Conservation (phyloP, 2,797 vertebrate genomes). For the Thripadectes ignobilis region DNA sequence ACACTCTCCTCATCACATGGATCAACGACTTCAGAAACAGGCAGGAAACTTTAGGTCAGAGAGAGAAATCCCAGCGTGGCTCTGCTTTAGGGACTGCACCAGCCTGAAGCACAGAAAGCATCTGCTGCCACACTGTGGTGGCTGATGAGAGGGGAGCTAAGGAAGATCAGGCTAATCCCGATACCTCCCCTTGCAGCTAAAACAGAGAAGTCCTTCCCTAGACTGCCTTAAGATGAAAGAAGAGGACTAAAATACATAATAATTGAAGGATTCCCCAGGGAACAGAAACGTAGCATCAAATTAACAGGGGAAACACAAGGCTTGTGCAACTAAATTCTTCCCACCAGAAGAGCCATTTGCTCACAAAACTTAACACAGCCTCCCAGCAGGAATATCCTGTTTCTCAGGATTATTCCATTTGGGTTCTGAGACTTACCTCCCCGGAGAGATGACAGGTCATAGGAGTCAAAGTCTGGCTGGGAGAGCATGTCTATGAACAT, state of each 20-base stretch:
- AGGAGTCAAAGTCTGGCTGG: constrained; percentile 80
- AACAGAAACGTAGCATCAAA: neutral
- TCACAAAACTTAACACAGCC: neutral
- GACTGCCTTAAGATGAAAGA: neutral
- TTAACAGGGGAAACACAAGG: neutral
- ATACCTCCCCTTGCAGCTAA: neutral
- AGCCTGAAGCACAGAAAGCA: neutral
- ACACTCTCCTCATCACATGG: neutral
- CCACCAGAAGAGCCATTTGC: neutral
- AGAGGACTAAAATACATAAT: neutral
- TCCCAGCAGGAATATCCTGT: neutral
- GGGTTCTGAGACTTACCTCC: constrained; percentile 77
- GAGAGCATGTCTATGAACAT: constrained; percentile 91
- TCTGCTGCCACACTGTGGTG: constrained; percentile 63
- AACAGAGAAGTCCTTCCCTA: neutral
- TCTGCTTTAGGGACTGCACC: neutral
- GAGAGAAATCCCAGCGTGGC: neutral
- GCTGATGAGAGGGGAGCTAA: neutral
- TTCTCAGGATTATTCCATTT: neutral
- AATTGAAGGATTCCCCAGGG: neutral
- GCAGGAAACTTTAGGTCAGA: neutral
- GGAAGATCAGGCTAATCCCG: neutral
- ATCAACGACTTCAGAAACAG: neutral
- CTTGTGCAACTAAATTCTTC: neutral
- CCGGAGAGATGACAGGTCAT: constrained; percentile 81